Evolutionary conservation across 2,888 invertebrate genomes (phyloP).

Genomic region (Calameuta filiformis): DNA sequence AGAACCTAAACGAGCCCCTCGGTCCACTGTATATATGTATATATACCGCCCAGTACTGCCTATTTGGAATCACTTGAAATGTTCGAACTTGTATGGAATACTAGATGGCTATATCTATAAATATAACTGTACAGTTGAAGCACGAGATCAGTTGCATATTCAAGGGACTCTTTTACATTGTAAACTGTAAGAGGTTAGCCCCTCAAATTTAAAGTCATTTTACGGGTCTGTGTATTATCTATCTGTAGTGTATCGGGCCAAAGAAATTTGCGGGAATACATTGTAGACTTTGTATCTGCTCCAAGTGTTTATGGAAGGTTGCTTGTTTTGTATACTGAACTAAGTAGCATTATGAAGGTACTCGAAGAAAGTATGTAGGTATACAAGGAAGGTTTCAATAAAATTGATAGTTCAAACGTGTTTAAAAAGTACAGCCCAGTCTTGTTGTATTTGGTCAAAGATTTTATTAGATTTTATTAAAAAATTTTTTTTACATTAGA

Average conservation of each 20-base stretch:
- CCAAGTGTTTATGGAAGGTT: background rate
- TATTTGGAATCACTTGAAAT: slow-evolving; percentile 36
- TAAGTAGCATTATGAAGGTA: background rate
- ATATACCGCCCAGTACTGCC: slow-evolving; percentile 22
- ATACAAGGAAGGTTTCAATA: background rate
- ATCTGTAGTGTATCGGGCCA: background rate
- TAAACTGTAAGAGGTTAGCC: background rate
- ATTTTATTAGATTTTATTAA: background rate
- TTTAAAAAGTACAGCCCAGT: background rate
- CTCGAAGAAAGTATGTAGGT: background rate
- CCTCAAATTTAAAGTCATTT: background rate
- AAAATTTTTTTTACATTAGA: background rate
- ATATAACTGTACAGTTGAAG: background rate
- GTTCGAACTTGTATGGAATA: slow-evolving; percentile 25
- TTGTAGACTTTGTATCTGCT: background rate
- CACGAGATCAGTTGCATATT: background rate
- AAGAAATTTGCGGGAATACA: background rate
- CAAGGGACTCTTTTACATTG: background rate
- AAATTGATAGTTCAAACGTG: background rate
- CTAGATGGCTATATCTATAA: background rate
- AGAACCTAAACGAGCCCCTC: slow-evolving; percentile 49
- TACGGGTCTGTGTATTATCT: background rate
- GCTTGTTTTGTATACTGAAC: background rate
- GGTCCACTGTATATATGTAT: slow-evolving; percentile 15
- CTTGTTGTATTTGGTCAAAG: too few species aligned